Conservation (phyloP, 2,113 vertebrate genomes). For the Salvelinus namaycush region DNA sequence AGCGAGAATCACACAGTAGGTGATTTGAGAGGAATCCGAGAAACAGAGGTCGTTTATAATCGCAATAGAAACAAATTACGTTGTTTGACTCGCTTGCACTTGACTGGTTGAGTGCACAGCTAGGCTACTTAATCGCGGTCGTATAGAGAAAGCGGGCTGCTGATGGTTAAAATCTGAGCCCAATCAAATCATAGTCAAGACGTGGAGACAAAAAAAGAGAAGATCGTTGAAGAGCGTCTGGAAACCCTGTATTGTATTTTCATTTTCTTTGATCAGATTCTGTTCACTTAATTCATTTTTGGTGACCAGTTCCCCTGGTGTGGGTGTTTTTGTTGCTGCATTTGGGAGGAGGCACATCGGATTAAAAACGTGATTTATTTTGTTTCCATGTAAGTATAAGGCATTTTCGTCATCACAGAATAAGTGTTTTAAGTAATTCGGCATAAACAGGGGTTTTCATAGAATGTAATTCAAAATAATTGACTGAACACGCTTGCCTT, state of each 20-base stretch:
- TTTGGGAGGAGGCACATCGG: no score
- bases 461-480: neutral
- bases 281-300: neutral
- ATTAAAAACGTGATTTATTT: no score
- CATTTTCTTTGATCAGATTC: neutral
- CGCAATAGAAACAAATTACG: neutral
- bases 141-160: neutral
- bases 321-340: no score
- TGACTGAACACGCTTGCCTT: neutral
- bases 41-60: conserved; percentile 4
- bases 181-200: neutral
- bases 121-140: neutral
- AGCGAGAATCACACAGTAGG: conserved; percentile 2
- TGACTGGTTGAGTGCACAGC: neutral
- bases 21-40: conserved; percentile 11
- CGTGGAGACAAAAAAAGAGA: neutral
- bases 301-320: no score
- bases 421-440: neutral
- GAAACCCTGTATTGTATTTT: neutral
- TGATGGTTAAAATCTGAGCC: neutral
- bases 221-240: neutral
- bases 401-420: no score
- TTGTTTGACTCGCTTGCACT: neutral
- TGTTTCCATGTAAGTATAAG: no score
- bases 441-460: neutral